A percentile compares a stretch with the other conserved stretches of the same genome.
Evolutionary conservation across 2,888 invertebrate genomes (phyloP).

Genomic region (Plebejus argus): DNA sequence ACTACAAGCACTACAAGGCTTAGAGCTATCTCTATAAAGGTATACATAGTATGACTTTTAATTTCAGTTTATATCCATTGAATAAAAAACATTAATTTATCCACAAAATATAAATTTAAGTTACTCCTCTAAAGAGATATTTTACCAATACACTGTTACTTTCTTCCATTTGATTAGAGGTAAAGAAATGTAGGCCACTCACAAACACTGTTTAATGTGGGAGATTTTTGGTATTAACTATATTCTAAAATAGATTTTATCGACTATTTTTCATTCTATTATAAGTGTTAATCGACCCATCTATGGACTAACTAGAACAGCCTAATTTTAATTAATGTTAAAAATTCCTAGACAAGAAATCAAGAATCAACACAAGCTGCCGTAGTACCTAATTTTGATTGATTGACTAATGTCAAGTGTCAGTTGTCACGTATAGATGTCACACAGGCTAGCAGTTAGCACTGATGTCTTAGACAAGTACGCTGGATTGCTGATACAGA

Average conservation of each 20-base stretch:
- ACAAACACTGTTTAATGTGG: conserved; percentile 20
- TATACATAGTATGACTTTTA: conserved; percentile 65
- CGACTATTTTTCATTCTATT: background rate
- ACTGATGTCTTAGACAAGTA: too few species aligned
- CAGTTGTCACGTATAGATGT: background rate
- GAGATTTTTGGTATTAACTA: background rate
- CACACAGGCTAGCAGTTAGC: too few species aligned
- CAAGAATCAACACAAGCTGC: background rate
- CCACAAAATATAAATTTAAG: conserved; percentile 62
- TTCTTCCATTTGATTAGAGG: conserved; percentile 74
- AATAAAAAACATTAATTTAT: conserved; percentile 47
- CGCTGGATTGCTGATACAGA: too few species aligned
- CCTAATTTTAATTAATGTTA: background rate
- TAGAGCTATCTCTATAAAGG: conserved; percentile 67
- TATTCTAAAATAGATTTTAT: background rate
- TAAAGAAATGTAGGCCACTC: conserved; percentile 70
- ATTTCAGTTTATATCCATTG: conserved; percentile 48
- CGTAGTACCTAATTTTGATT: conserved; percentile 8
- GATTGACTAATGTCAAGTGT: conserved; percentile 19
- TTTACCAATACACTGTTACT: conserved; percentile 57
- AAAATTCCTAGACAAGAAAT: conserved; percentile 5
- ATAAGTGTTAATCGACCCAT: background rate
- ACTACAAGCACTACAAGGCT: conserved; percentile 71
- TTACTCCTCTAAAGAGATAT: conserved; percentile 65
- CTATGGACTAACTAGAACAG: background rate